phyloP scores from a whole-genome alignment of 1,140 invertebrate genomes.

The Pectinophora gossypiella region DNA sequence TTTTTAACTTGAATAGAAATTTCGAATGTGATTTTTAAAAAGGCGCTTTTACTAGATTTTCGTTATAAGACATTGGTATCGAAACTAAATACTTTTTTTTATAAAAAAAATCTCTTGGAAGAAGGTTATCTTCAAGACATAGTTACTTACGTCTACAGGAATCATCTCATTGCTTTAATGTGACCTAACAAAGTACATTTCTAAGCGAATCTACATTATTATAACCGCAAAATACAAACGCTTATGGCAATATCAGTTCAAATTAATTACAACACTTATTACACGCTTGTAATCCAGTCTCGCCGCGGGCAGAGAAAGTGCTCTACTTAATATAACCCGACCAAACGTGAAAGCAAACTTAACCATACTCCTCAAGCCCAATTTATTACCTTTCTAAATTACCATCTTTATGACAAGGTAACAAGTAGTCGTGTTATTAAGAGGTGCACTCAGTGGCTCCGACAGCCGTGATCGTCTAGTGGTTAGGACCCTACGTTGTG shows the following conservation, averaged over 20 bases:
- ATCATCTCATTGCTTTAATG: no score
- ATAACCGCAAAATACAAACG: neutral
- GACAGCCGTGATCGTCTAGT: constrained; percentile 62
- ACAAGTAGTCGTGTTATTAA: neutral
- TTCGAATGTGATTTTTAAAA: no score
- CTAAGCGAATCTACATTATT: neutral
- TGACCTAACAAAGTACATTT: neutral
- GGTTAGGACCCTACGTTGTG: constrained; percentile 72
- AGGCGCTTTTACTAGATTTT: no score
- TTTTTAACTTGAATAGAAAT: no score
- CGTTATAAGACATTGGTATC: no score
- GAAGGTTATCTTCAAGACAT: no score
- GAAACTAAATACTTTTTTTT: no score
- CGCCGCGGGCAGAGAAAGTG: neutral
- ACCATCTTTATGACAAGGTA: neutral
- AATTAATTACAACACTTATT: neutral
- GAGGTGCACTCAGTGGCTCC: constrained; percentile 14
- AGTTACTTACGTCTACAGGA: no score
- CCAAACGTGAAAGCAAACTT: neutral
- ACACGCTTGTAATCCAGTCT: neutral
- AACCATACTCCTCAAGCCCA: neutral
- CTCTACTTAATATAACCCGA: neutral
- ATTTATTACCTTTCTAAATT: neutral
- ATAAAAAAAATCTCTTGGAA: no score
- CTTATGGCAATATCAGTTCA: neutral